phyloP scores from a whole-genome alignment of 2,797 vertebrate species.

The Octomys mimax region DNA sequence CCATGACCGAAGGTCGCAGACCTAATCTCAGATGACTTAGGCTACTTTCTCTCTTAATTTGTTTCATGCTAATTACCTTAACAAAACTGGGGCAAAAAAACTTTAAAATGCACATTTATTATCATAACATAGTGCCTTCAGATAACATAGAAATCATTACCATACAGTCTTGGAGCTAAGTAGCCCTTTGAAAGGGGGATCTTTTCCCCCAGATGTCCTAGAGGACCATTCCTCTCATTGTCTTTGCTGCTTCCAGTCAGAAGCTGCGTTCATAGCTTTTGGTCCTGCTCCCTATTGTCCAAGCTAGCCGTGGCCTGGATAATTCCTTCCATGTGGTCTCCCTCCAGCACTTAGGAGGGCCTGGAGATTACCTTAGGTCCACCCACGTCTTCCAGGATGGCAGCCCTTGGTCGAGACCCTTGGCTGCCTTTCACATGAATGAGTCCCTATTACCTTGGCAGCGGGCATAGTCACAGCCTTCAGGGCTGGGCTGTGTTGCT shows the following conservation, averaged over 20 bases:
- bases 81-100: slow-evolving; percentile 25
- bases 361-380: background rate
- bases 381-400: background rate
- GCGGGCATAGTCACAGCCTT: background rate
- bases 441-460: background rate
- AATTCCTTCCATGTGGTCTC: background rate
- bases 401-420: background rate
- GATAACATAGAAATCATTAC: background rate
- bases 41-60: slow-evolving; percentile 29
- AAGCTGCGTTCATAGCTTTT: background rate
- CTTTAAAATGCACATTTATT: slow-evolving; percentile 23
- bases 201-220: background rate
- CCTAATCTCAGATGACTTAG: background rate
- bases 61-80: slow-evolving; percentile 53
- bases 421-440: background rate
- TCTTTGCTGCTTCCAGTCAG: background rate
- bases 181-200: background rate
- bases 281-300: background rate
- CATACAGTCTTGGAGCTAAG: background rate
- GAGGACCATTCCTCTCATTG: background rate
- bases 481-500: background rate
- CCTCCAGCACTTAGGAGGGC: background rate
- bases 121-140: background rate
- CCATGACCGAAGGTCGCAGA: background rate
- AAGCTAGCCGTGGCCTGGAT: background rate